Evolutionary conservation across 2,888 invertebrate genomes (phyloP), one percentile per base, ranked within the genome.

Genomic region (Rhagophthalmus giganteus): DNA sequence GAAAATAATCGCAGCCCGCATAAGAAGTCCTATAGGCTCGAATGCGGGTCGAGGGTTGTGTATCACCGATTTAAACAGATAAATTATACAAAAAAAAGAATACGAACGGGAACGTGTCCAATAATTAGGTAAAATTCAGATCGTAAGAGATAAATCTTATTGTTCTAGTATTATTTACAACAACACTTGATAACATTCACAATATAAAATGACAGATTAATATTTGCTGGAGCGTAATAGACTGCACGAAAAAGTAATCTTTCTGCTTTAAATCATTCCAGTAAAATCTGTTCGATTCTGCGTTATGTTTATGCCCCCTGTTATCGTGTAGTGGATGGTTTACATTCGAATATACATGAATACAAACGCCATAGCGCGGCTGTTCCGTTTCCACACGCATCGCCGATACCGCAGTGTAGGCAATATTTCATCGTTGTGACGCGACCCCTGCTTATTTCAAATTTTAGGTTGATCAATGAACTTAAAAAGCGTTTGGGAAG

Each of bases 381-480:
- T 55, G 56, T 55, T 57, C 60, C 59, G 56, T 60, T 63, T 62
- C 62, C 60, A 63, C 65, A 64, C 62, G 63, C 63, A 59, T 60
- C 58, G 60, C 51, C 61, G 58, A 62, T 63, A 58, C 64, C 64
- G 63, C 64, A 61, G 61, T 60, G 60, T 58, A 57, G 54, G 63
- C 63, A 61, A 66, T 66, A 64, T 65, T 66, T 66, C 62, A 65
- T 64, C 61, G 62, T 57, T 59, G 55, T 61, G 64, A 66, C 61
- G 61, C 61, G 60, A 60, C 59, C 59, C 56, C 53, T 55, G 57
- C 66, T 63, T 66, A 68, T 63, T 65, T 59, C 63, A 65, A 68
- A 67, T 67, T 68, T 67, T 62, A 60, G 64, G 66, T 64, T 67
- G 67, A 70, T 69, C 69, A 66, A 68, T 68, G 68, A 69, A 65